These are phyloP conservation scores for Drosophila nr. perissopoda DNA, from an alignment of 2,888 invertebrate species.

Conservation along the genomic window DNA sequence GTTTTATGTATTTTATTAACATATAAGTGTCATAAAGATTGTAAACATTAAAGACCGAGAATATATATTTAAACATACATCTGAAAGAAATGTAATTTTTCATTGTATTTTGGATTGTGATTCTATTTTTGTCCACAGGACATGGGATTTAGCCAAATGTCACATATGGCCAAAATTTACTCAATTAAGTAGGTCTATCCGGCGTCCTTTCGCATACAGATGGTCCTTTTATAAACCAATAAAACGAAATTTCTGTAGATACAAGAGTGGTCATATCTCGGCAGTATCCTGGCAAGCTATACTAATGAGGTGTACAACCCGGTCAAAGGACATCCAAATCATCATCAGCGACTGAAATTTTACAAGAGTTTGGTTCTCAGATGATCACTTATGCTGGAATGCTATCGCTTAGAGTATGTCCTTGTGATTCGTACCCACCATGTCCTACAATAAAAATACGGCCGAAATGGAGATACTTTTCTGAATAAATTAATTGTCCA, in stretches of 20 bases:
- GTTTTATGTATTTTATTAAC: slow-evolving; percentile 52
- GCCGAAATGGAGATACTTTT: background rate
- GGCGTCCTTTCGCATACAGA: background rate
- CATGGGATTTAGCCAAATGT: background rate
- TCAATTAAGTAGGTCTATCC: background rate
- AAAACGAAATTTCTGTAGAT: background rate
- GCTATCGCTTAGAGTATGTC: background rate
- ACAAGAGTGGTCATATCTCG: background rate
- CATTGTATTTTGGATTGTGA: background rate
- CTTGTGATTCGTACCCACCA: background rate
- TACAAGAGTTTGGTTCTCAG: background rate
- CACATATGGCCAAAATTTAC: background rate
- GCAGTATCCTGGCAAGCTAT: background rate
- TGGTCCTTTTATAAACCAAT: background rate
- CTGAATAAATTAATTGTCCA: background rate
- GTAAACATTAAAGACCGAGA: slow-evolving; percentile 69
- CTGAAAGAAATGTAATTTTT: slow-evolving; percentile 18
- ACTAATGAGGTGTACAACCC: background rate
- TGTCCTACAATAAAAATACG: background rate
- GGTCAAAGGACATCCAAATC: background rate
- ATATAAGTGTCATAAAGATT: slow-evolving; percentile 56
- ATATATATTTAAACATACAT: slow-evolving; percentile 52
- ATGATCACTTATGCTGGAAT: background rate
- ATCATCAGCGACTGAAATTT: background rate
- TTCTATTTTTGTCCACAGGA: background rate